phyloP scores from a whole-genome alignment of 2,888 invertebrate species.

The Zelleria hepariella region DNA sequence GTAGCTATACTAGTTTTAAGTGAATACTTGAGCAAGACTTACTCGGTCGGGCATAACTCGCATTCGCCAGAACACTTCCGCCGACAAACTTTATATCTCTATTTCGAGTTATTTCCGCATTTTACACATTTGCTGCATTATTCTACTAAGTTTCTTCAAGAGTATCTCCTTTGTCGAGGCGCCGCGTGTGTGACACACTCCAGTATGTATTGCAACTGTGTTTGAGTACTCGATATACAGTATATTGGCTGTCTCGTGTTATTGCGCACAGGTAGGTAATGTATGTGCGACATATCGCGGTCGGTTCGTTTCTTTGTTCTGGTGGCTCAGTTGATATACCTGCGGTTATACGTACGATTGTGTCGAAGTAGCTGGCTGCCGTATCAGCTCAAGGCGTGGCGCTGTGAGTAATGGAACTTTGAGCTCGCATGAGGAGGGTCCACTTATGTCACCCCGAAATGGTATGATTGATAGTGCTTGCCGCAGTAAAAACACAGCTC shows the following conservation, averaged over 20 bases:
- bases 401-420: slow-evolving; percentile 64
- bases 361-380: slow-evolving; percentile 39
- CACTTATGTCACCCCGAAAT: slow-evolving; percentile 64
- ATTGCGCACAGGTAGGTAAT: not conserved
- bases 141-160: not conserved
- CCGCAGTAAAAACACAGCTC: slow-evolving; percentile 54
- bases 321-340: not conserved
- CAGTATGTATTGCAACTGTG: not conserved
- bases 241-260: not conserved
- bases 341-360: slow-evolving; percentile 23
- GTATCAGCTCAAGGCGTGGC: slow-evolving; percentile 41
- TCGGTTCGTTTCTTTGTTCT: not conserved
- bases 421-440: slow-evolving; percentile 67
- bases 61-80: not conserved
- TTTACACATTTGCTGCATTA: slow-evolving; percentile 6
- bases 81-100: slow-evolving; percentile 6
- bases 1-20: not conserved
- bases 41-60: slow-evolving; percentile 1
- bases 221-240: not conserved
- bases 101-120: slow-evolving; percentile 6
- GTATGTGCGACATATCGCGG: not conserved
- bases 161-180: not conserved
- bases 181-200: not conserved
- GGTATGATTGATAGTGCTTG: slow-evolving; percentile 66
- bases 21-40: not conserved